These are phyloP conservation scores for Misgurnus mizolepis DNA, from an alignment of 2,113 vertebrate species.

Conservation along the genomic window DNA sequence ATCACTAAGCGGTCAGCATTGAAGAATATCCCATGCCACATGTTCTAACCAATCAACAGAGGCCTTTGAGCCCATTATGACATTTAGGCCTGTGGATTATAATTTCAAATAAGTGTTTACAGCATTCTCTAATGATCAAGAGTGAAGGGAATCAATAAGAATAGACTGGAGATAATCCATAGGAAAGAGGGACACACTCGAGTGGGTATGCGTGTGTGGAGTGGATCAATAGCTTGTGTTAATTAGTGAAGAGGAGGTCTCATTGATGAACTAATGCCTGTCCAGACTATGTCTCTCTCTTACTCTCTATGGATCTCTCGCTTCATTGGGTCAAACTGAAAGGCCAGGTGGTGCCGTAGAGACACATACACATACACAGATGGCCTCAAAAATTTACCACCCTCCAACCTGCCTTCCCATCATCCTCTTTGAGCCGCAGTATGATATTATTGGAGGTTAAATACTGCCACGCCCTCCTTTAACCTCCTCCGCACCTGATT, in stretches of 20 bases:
- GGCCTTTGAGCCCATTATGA: conserved; percentile 80
- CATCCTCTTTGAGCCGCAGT: conserved; percentile 48
- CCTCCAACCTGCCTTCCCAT: conserved; percentile 22
- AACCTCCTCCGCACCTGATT: conserved; percentile 40
- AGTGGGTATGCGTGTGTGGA: conserved; percentile 56
- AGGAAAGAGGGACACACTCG: conserved; percentile 78
- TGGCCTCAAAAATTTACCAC: conserved; percentile 13
- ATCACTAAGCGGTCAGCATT: conserved; percentile 68
- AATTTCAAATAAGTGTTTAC: conserved; percentile 83
- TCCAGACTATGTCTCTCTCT: conserved; percentile 62
- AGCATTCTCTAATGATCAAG: conserved; percentile 71
- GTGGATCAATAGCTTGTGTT: conserved; percentile 79
- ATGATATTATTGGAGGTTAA: conserved; percentile 57
- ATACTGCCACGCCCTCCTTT: conserved; percentile 43
- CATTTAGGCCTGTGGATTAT: conserved; percentile 81
- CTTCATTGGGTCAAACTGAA: conserved; percentile 50
- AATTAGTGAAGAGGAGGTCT: conserved; percentile 76
- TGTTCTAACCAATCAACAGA: conserved; percentile 70
- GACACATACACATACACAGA: conserved; percentile 18
- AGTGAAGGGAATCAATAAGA: conserved; percentile 70
- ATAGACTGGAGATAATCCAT: conserved; percentile 82
- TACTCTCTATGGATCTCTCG: conserved; percentile 38
- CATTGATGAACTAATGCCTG: conserved; percentile 78
- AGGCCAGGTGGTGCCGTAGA: conserved; percentile 52
- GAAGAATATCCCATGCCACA: conserved; percentile 71